Conservation (phyloP, 2,797 vertebrate genomes). For the Thripadectes ignobilis region DNA sequence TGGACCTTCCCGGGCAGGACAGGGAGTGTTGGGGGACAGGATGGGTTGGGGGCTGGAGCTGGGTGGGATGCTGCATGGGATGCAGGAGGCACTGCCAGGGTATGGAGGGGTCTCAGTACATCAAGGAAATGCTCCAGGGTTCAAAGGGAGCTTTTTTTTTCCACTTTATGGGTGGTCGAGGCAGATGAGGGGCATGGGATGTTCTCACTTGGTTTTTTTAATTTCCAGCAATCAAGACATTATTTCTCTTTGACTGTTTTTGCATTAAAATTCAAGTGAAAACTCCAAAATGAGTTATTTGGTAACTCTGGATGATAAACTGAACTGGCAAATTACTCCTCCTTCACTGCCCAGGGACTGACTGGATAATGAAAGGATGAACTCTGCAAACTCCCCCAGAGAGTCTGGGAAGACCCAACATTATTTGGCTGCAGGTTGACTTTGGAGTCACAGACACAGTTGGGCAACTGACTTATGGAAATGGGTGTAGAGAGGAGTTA, state of each 20-base stretch:
- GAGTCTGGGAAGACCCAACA: not conserved
- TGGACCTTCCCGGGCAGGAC: not conserved
- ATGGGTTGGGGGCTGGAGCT: not conserved
- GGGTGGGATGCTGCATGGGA: not conserved
- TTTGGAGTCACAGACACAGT: not conserved
- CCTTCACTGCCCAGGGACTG: not conserved
- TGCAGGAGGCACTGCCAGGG: not conserved
- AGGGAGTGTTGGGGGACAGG: not conserved
- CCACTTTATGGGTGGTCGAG: accelerated
- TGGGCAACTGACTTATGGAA: conserved; percentile 43
- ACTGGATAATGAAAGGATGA: not conserved
- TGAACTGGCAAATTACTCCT: not conserved
- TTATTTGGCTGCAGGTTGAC: not conserved
- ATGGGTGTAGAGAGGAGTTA: conserved; percentile 46
- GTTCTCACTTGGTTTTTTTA: not conserved
- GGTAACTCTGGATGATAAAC: not conserved
- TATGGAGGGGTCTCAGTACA: not conserved
- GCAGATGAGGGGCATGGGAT: not conserved
- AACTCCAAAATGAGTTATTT: not conserved
- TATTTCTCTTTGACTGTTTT: not conserved
- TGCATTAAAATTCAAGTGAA: not conserved
- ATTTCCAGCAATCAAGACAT: not conserved
- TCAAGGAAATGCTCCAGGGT: not conserved
- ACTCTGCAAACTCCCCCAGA: not conserved
- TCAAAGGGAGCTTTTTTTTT: not conserved